These are phyloP conservation scores for Osmerus mordax DNA, from an alignment of 2,113 vertebrate genomes.

Conservation along the genomic window DNA sequence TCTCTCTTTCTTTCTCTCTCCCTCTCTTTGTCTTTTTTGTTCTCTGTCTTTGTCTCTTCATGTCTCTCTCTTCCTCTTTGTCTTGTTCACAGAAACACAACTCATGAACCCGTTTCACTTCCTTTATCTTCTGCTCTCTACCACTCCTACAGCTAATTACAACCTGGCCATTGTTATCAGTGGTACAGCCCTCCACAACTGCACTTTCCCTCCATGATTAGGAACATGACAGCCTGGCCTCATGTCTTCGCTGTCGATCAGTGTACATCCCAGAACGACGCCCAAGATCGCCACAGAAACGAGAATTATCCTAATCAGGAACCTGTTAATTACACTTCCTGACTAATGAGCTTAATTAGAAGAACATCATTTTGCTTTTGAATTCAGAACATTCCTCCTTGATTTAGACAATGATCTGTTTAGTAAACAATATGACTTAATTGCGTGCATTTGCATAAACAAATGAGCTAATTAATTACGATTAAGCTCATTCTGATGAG, in stretches of 20 bases:
- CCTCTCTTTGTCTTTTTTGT: too few species aligned
- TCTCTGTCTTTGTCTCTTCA: too few species aligned
- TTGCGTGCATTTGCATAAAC: slow-evolving; percentile 63
- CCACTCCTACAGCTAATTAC: too few species aligned
- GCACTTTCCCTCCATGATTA: too few species aligned
- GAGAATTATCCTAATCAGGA: slow-evolving; percentile 46
- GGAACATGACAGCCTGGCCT: background rate
- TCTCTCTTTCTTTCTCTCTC: too few species aligned
- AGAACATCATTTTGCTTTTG: slow-evolving; percentile 44
- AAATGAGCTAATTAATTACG: slow-evolving; percentile 65
- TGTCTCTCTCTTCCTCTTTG: too few species aligned
- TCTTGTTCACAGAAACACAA: too few species aligned
- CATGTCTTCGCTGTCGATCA: background rate
- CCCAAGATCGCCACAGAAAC: slow-evolving; percentile 17
- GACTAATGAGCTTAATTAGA: slow-evolving; percentile 57
- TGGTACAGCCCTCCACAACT: too few species aligned
- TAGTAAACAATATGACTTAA: slow-evolving; percentile 64
- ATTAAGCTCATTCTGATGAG: slow-evolving; percentile 50
- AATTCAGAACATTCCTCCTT: slow-evolving; percentile 33
- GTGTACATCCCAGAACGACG: background rate
- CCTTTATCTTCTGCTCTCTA: too few species aligned
- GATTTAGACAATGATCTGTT: slow-evolving; percentile 54
- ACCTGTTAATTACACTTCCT: slow-evolving; percentile 60
- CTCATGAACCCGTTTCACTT: too few species aligned
- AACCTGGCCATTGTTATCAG: too few species aligned